Evolutionary conservation across 2,797 vertebrate genomes (phyloP).

Genomic region (Cetoscarus ocellatus): DNA sequence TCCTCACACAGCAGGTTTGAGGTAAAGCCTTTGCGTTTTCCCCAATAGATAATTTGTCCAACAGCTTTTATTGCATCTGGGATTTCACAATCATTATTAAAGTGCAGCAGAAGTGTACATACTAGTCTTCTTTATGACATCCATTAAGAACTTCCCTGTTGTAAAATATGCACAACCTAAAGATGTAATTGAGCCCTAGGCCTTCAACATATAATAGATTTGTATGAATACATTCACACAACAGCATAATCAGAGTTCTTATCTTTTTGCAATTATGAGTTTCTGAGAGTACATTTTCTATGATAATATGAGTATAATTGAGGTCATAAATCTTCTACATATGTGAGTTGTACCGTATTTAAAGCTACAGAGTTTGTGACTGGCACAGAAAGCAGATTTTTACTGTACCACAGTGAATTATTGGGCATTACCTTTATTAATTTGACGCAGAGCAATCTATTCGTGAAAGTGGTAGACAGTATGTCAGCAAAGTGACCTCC

Average conservation of each 20-base stretch:
- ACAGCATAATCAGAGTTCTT: conserved; percentile 23
- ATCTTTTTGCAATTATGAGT: conserved; percentile 23
- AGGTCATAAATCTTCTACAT: conserved; percentile 26
- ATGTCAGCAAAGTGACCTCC: too few relatives aligned
- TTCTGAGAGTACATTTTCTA: conserved; percentile 9
- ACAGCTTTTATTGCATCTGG: not conserved
- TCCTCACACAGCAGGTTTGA: conserved; percentile 36
- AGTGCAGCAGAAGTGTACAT: conserved; percentile 5
- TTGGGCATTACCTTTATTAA: too few relatives aligned
- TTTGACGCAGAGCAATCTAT: too few relatives aligned
- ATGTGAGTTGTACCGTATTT: conserved; percentile 12
- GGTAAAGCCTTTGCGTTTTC: conserved; percentile 15
- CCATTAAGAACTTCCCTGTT: conserved; percentile 5
- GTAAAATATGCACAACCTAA: conserved; percentile 30
- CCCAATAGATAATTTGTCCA: conserved; percentile 6
- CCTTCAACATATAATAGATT: conserved; percentile 17
- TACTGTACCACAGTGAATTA: too few relatives aligned
- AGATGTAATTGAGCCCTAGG: conserved; percentile 18
- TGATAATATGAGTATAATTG: conserved; percentile 11
- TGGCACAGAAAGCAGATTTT: too few relatives aligned
- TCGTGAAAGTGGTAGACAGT: too few relatives aligned
- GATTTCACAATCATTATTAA: not conserved
- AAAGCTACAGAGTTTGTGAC: too few relatives aligned
- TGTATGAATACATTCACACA: conserved; percentile 37
- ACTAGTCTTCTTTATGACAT: not conserved